phyloP scores from a whole-genome alignment of 1,140 invertebrate genomes.

The Pachyrhynchus sulphureomaculatus region DNA sequence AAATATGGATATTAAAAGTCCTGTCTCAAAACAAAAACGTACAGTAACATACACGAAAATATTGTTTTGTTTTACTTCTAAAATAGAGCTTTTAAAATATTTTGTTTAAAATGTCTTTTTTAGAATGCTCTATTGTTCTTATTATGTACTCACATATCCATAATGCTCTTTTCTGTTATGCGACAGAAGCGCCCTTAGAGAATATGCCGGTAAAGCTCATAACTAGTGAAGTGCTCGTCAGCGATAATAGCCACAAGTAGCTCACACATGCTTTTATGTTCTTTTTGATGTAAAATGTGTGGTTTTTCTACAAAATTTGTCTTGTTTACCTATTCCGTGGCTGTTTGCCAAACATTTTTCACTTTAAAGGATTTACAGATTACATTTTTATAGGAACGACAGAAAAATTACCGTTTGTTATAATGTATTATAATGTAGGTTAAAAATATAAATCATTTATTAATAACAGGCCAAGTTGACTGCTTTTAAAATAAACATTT shows the following conservation, averaged over 20 bases:
- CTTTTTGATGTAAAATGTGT: conserved; percentile 47
- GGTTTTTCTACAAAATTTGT: conserved; percentile 49
- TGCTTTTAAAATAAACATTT: too few species aligned
- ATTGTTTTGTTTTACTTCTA: background rate
- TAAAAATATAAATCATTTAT: too few species aligned
- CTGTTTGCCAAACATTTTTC: conserved; percentile 26
- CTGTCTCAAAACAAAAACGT: too few species aligned
- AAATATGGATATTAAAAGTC: too few species aligned
- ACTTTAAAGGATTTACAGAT: conserved; percentile 20
- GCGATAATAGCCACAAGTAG: conserved; percentile 48
- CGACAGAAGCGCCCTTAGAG: conserved; percentile 35
- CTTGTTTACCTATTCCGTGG: conserved; percentile 40
- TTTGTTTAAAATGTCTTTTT: conserved; percentile 30
- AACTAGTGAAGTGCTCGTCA: conserved; percentile 46
- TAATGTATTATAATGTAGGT: too few species aligned
- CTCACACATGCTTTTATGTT: conserved; percentile 47
- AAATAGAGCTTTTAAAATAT: conserved; percentile 21
- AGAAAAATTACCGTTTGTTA: too few species aligned
- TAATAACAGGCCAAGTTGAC: too few species aligned
- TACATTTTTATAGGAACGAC: conserved; percentile 22
- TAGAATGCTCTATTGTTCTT: conserved; percentile 23
- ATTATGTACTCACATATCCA: conserved; percentile 37
- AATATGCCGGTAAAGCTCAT: conserved; percentile 36
- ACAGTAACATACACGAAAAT: too few species aligned
- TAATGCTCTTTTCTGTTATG: conserved; percentile 35